Conservation (phyloP, 1,140 invertebrate genomes). For the Macrocentrus cingulum region DNA sequence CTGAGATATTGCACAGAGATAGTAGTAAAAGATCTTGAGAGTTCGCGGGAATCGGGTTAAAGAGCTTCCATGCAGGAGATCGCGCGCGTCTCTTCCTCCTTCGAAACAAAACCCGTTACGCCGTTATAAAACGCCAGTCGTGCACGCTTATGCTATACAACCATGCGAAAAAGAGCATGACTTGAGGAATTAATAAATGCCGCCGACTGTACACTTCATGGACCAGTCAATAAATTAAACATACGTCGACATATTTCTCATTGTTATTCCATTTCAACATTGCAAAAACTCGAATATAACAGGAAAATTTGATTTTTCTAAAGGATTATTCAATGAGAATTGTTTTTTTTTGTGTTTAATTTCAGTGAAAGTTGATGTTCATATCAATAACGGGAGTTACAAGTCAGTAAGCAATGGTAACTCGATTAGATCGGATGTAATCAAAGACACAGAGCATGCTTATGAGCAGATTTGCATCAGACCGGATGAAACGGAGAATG, state of each 20-base stretch:
- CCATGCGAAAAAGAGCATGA: constrained; percentile 17
- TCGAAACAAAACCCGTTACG: constrained; percentile 27
- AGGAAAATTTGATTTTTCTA: too few species aligned
- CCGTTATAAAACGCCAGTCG: constrained; percentile 22
- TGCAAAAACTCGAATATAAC: too few species aligned
- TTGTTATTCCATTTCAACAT: too few species aligned
- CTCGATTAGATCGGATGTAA: constrained; percentile 44
- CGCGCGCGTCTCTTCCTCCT: constrained; percentile 4
- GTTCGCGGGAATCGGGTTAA: constrained; percentile 26
- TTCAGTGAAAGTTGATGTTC: constrained; percentile 59
- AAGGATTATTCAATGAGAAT: not conserved
- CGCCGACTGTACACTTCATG: too few species aligned
- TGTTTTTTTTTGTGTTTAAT: constrained; percentile 28
- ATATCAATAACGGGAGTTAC: constrained; percentile 51
- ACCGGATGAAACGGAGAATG: constrained; percentile 46
- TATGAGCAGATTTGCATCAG: constrained; percentile 56
- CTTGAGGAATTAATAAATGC: not conserved
- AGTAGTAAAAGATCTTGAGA: constrained; percentile 7
- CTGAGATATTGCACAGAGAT: too few species aligned
- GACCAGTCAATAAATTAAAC: not conserved
- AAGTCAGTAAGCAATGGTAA: constrained; percentile 48
- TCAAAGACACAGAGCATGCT: constrained; percentile 53
- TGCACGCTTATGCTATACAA: constrained; percentile 4
- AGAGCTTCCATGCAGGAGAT: constrained; percentile 20
- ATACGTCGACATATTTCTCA: not conserved